These are phyloP conservation scores for Helicoverpa armigera DNA, from an alignment of 1,140 invertebrate genomes.

Conservation along the genomic window DNA sequence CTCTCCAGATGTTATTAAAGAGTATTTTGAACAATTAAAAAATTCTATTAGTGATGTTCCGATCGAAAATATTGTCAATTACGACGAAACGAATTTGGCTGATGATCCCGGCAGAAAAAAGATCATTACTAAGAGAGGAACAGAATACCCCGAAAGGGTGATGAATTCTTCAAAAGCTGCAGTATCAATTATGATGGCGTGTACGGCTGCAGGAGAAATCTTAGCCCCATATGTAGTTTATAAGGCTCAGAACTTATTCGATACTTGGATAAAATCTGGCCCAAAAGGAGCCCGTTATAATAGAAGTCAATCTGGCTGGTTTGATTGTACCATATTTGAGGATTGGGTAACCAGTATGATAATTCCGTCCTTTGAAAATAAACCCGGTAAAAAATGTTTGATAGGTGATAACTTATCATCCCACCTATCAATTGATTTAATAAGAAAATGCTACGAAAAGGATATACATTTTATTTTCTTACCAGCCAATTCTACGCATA, in stretches of 20 bases:
- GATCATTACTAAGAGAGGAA: background rate
- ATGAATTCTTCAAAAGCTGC: background rate
- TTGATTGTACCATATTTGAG: conserved; percentile 13
- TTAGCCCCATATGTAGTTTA: conserved; percentile 41
- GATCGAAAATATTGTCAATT: conserved; percentile 35
- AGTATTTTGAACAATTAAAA: conserved; percentile 55
- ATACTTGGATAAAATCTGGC: too few relatives aligned
- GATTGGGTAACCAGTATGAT: conserved; percentile 28
- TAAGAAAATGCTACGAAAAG: too few relatives aligned
- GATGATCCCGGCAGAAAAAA: background rate
- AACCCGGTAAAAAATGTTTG: conserved; percentile 15
- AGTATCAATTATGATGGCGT: conserved; percentile 16
- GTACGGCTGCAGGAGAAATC: background rate
- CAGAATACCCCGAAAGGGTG: background rate
- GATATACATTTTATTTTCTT: too few relatives aligned
- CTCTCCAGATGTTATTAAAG: conserved; percentile 49
- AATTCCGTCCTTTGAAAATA: conserved; percentile 26
- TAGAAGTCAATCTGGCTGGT: conserved; percentile 42
- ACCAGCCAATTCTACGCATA: too few relatives aligned
- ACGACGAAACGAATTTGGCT: too few relatives aligned
- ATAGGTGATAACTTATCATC: too few relatives aligned
- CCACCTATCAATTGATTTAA: too few relatives aligned
- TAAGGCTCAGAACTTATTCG: conserved; percentile 8
- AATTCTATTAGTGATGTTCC: conserved; percentile 30
- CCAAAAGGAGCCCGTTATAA: background rate